phyloP scores from a whole-genome alignment of 2,888 invertebrate species.

The Watsonalla binaria region DNA sequence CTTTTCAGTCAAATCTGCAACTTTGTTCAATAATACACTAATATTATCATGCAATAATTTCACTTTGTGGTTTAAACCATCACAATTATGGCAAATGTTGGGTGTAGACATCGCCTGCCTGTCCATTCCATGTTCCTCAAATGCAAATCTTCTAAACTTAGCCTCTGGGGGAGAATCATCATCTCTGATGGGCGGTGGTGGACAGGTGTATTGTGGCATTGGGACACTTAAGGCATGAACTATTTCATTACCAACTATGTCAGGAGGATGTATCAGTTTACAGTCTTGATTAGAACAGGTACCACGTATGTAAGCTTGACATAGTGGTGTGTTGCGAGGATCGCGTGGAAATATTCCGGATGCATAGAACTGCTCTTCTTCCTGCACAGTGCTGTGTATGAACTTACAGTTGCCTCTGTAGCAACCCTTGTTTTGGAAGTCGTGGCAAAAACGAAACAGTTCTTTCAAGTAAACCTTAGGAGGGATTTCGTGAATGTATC shows the following conservation, averaged over 20 bases:
- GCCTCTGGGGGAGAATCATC: constrained; percentile 67
- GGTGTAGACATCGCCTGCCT: constrained; percentile 47
- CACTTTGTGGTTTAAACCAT: constrained; percentile 60
- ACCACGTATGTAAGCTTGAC: constrained; percentile 80
- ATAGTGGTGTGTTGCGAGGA: constrained; percentile 64
- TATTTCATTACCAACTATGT: constrained; percentile 39
- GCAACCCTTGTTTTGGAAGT: constrained; percentile 84
- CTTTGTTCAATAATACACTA: constrained; percentile 66
- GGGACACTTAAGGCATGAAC: constrained; percentile 29
- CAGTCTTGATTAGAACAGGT: constrained; percentile 75
- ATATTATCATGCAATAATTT: constrained; percentile 70
- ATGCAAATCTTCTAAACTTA: constrained; percentile 57
- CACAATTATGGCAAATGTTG: constrained; percentile 58
- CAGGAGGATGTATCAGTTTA: constrained; percentile 49
- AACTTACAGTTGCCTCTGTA: constrained; percentile 82
- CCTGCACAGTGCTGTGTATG: constrained; percentile 83
- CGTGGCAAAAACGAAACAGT: constrained; percentile 77
- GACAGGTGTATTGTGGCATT: constrained; percentile 41
- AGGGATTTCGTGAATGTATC: constrained; percentile 63
- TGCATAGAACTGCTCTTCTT: constrained; percentile 83
- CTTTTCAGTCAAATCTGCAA: constrained; percentile 66
- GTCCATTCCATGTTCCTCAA: constrained; percentile 52
- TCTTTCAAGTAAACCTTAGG: constrained; percentile 54
- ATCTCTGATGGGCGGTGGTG: constrained; percentile 48
- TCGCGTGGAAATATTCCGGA: constrained; percentile 80